Percentiles rank a stretch among this genome's conserved stretches.
phyloP scores from a whole-genome alignment of 1,140 invertebrate genomes.

The Hestina assimilis region DNA sequence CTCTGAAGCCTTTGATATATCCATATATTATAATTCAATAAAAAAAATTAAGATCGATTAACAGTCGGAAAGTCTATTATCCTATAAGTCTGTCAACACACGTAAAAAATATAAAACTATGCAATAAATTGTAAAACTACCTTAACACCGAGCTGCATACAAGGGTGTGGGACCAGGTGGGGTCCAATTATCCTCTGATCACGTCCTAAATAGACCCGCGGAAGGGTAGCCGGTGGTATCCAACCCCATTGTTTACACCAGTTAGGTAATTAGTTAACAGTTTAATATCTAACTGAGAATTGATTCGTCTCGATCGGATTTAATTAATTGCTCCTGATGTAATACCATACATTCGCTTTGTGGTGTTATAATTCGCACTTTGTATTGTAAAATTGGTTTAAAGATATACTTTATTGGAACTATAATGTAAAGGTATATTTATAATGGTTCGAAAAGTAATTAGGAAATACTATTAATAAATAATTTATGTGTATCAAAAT shows the following conservation, averaged over 20 bases:
- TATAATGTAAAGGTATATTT: too few relatives aligned
- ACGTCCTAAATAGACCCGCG: constrained; percentile 41
- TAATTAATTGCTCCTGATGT: constrained; percentile 27
- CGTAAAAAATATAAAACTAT: not conserved
- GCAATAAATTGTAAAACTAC: not conserved
- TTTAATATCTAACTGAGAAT: constrained; percentile 33
- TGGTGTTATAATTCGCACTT: too few relatives aligned
- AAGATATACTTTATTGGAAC: too few relatives aligned
- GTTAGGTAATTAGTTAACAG: constrained; percentile 36
- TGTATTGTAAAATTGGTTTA: too few relatives aligned
- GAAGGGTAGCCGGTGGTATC: constrained; percentile 44
- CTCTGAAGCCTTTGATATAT: too few relatives aligned
- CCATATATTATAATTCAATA: too few relatives aligned
- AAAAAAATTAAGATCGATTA: too few relatives aligned
- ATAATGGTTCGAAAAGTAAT: too few relatives aligned
- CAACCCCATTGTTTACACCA: constrained; percentile 42
- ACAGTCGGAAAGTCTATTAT: too few relatives aligned
- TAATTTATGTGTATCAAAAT: too few relatives aligned
- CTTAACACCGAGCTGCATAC: constrained; percentile 37
- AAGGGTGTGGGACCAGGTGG: constrained; percentile 35
- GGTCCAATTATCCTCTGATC: constrained; percentile 44
- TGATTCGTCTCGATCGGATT: constrained; percentile 33
- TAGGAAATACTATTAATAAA: too few relatives aligned
- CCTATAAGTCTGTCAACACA: too few relatives aligned
- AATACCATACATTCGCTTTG: not conserved